Evolutionary conservation across 2,888 invertebrate species (phyloP).

Genomic region (Polymixis flavicincta): DNA sequence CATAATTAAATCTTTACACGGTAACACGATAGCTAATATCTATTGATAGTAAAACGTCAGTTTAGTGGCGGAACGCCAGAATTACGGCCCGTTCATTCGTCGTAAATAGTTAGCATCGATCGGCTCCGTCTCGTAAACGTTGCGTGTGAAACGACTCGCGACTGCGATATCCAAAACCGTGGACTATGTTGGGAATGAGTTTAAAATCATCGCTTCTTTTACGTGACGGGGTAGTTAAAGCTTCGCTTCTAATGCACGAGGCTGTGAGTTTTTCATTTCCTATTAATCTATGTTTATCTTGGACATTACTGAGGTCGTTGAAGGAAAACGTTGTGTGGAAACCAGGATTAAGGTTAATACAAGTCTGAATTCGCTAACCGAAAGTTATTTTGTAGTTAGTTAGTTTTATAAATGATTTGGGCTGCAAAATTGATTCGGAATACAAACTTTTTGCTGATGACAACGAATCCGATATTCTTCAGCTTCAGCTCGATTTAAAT

Average conservation of each 20-base stretch:
- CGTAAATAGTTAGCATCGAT: slow-evolving; percentile 71
- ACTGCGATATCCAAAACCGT: slow-evolving; percentile 25
- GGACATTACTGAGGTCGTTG: no score
- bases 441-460: no score
- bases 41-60: slow-evolving; percentile 62
- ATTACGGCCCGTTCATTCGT: slow-evolving; percentile 66
- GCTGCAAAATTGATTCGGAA: no score
- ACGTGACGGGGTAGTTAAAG: neutral
- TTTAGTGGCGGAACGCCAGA: slow-evolving; percentile 61
- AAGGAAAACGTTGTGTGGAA: no score
- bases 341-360: no score
- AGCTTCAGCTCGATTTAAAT: no score
- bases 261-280: neutral
- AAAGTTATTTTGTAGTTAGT: no score
- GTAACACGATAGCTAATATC: slow-evolving; percentile 63
- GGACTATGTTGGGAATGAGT: slow-evolving; percentile 49
- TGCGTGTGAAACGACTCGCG: slow-evolving; percentile 50
- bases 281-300: neutral
- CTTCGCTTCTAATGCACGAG: neutral
- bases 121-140: slow-evolving; percentile 61
- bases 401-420: no score
- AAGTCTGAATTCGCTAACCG: no score
- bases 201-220: slow-evolving; percentile 34
- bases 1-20: slow-evolving; percentile 62
- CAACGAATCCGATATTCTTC: no score